These are phyloP conservation scores for Antheraea mylitta DNA, from an alignment of 1,140 invertebrate species.

Conservation along the genomic window DNA sequence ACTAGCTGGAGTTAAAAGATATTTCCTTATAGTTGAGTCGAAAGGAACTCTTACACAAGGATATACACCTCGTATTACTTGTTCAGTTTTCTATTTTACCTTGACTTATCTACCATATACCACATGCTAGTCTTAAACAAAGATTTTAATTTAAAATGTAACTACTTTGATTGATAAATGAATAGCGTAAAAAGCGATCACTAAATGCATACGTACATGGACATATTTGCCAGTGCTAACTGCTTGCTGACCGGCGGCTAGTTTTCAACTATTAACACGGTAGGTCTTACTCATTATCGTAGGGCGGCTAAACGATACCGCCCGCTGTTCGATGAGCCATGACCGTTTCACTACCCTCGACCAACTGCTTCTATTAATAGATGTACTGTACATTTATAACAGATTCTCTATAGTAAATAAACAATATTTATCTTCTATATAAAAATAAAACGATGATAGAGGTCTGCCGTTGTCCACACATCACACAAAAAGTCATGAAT, in stretches of 20 bases:
- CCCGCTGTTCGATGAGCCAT: slow-evolving; percentile 38
- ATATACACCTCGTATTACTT: no score
- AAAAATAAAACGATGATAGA: no score
- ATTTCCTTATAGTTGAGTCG: no score
- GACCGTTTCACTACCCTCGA: slow-evolving; percentile 15
- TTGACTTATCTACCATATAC: no score
- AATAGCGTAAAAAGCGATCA: slow-evolving; percentile 1
- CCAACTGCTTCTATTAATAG: not conserved
- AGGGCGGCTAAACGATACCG: slow-evolving; percentile 58
- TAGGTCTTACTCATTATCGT: slow-evolving; percentile 71
- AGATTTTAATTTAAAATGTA: not conserved
- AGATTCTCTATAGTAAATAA: not conserved
- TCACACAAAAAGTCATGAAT: no score
- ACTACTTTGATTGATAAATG: slow-evolving; percentile 4
- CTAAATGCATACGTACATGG: slow-evolving; percentile 16
- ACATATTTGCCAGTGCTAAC: slow-evolving; percentile 64
- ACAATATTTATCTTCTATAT: no score
- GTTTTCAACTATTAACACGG: slow-evolving; percentile 70
- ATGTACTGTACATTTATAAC: not conserved
- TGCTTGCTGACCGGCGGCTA: slow-evolving; percentile 59
- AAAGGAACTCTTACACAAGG: no score
- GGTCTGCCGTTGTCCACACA: no score
- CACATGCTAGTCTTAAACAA: not conserved
- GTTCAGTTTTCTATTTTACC: no score
- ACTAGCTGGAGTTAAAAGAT: no score